These are phyloP conservation scores for Antheraea assamensis DNA, from an alignment of 2,888 invertebrate species.

Conservation along the genomic window DNA sequence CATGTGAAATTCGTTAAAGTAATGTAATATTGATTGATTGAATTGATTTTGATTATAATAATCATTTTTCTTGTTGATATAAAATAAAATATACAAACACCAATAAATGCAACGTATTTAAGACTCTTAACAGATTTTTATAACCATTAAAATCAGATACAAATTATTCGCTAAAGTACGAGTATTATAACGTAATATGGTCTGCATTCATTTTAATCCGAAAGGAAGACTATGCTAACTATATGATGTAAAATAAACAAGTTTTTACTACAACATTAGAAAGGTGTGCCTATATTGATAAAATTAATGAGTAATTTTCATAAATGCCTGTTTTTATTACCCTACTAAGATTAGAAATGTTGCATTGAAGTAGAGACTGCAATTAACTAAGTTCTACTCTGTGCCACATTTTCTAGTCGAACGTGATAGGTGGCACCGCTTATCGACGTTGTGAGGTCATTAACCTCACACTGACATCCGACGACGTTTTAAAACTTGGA, in stretches of 20 bases:
- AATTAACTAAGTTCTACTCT: slow-evolving; percentile 7
- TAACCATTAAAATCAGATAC: too few species aligned
- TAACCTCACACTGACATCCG: slow-evolving; percentile 12
- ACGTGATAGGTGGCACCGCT: slow-evolving; percentile 14
- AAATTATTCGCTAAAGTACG: too few species aligned
- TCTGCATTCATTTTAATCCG: neutral
- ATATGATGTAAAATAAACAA: neutral
- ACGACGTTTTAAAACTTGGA: slow-evolving; percentile 7
- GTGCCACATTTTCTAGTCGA: slow-evolving; percentile 14
- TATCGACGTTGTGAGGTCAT: slow-evolving; percentile 8
- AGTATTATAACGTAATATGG: too few species aligned
- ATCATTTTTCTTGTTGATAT: too few species aligned
- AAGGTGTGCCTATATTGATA: neutral
- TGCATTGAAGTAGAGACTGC: slow-evolving; percentile 4
- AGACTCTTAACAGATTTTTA: too few species aligned
- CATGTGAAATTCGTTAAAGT: too few species aligned
- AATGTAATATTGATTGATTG: too few species aligned
- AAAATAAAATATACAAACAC: too few species aligned
- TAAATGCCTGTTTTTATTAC: neutral
- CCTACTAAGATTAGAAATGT: slow-evolving; percentile 1
- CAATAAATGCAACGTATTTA: too few species aligned
- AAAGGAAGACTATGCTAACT: neutral
- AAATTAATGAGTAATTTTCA: neutral
- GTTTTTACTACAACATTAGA: neutral
- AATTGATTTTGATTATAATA: too few species aligned